Evolutionary conservation across 1,140 invertebrate genomes (phyloP).

Genomic region (Tetramorium alpestre): DNA sequence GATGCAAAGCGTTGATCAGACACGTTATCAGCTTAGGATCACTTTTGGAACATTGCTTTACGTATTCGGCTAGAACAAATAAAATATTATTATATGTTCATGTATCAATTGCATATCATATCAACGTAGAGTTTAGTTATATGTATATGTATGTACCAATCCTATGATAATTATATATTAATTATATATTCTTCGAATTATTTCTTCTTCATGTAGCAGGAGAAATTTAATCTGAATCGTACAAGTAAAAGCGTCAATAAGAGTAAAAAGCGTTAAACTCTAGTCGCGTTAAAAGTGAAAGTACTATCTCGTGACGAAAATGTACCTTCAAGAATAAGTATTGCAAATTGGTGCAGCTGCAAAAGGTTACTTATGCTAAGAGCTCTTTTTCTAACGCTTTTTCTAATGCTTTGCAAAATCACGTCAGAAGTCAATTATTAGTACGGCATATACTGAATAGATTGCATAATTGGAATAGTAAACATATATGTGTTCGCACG

Average conservation of each 20-base stretch:
- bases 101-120: not conserved
- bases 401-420: slow-evolving; percentile 21
- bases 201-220: not conserved
- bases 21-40: slow-evolving; percentile 89
- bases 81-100: slow-evolving; percentile 25
- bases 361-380: not conserved
- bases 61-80: slow-evolving; percentile 88
- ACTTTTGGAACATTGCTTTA: slow-evolving; percentile 89
- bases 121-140: not conserved
- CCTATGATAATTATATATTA: not conserved
- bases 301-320: slow-evolving; percentile 39
- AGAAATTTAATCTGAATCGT: slow-evolving; percentile 26
- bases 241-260: slow-evolving; percentile 37
- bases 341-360: slow-evolving; percentile 30
- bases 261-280: slow-evolving; percentile 27
- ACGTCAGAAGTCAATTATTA: not conserved
- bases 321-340: slow-evolving; percentile 16
- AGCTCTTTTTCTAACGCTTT: slow-evolving; percentile 11
- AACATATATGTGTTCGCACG: not conserved
- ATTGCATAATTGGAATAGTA: not conserved
- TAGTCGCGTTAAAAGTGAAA: slow-evolving; percentile 54
- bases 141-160: not conserved
- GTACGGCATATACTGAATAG: not conserved
- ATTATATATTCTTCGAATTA: not conserved
- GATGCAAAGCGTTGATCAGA: slow-evolving; percentile 87